phyloP scores from a whole-genome alignment of 2,113 vertebrate species.

The Propithecus coquereli region DNA sequence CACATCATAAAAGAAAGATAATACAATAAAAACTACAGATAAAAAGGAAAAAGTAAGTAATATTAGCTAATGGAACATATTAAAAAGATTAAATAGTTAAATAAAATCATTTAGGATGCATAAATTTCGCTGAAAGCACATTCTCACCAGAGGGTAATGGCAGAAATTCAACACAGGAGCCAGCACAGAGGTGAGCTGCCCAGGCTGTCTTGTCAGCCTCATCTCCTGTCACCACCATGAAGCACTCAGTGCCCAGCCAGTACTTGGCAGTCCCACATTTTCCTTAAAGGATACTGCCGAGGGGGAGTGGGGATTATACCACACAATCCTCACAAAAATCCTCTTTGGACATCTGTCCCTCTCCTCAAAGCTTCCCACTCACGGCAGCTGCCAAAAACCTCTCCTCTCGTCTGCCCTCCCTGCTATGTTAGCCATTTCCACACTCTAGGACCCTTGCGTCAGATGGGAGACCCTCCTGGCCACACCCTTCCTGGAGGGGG shows the following conservation, averaged over 20 bases:
- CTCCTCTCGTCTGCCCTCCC: not conserved
- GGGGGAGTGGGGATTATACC: not conserved
- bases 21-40: constrained; percentile 34
- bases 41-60: constrained; percentile 37
- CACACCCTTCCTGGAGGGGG: not conserved
- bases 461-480: not conserved
- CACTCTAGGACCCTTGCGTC: not conserved
- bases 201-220: not conserved
- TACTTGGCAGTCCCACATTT: not conserved
- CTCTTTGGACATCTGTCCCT: not conserved
- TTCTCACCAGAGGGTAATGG: not conserved
- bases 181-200: not conserved
- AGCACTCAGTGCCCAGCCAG: not conserved
- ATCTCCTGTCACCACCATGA: not conserved
- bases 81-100: constrained; percentile 46
- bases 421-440: not conserved
- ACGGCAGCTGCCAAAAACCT: not conserved
- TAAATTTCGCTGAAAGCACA: constrained; percentile 12
- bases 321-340: not conserved
- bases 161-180: not conserved
- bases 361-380: not conserved
- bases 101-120: constrained; percentile 36
- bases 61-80: constrained; percentile 11
- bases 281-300: constrained; percentile 9
- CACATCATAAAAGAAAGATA: constrained; percentile 1